These are phyloP conservation scores for Sinocyclocheilus rhinocerous DNA, from an alignment of 2,113 vertebrate species.

Conservation along the genomic window DNA sequence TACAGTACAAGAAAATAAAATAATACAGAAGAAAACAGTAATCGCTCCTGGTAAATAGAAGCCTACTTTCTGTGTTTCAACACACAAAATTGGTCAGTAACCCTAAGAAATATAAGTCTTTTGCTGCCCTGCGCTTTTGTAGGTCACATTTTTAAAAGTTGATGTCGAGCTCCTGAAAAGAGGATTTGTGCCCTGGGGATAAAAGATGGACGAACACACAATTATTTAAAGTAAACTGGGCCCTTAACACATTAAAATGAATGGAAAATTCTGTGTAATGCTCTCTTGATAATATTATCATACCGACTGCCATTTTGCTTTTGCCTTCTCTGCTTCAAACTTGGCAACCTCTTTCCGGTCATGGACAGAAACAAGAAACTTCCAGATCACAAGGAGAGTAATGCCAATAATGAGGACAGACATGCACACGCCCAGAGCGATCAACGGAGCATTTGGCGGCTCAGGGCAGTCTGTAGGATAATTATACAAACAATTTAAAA, in stretches of 20 bases:
- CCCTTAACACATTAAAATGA: neutral
- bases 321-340: conserved; percentile 93
- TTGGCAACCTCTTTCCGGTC: conserved; percentile 96
- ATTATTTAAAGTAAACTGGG: neutral
- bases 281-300: conserved; percentile 37
- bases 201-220: neutral
- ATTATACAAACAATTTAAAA: neutral
- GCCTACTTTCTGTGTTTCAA: conserved; percentile 50
- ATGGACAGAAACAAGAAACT: conserved; percentile 90
- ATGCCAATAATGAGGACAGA: conserved; percentile 91
- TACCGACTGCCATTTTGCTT: conserved; percentile 96
- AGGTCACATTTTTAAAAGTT: conserved; percentile 96
- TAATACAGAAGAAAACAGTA: neutral
- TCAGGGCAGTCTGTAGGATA: conserved; percentile 84
- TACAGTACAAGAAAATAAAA: conserved; percentile 23
- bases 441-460: conserved; percentile 87
- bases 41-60: conserved; percentile 56
- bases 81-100: conserved; percentile 64
- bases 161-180: conserved; percentile 93
- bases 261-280: neutral
- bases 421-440: conserved; percentile 88
- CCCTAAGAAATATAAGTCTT: conserved; percentile 66
- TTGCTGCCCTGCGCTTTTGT: conserved; percentile 83
- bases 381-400: conserved; percentile 89
- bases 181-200: conserved; percentile 90